Evolutionary conservation across 2,797 vertebrate genomes (phyloP).

Genomic region (Neomorphus geoffroyi): DNA sequence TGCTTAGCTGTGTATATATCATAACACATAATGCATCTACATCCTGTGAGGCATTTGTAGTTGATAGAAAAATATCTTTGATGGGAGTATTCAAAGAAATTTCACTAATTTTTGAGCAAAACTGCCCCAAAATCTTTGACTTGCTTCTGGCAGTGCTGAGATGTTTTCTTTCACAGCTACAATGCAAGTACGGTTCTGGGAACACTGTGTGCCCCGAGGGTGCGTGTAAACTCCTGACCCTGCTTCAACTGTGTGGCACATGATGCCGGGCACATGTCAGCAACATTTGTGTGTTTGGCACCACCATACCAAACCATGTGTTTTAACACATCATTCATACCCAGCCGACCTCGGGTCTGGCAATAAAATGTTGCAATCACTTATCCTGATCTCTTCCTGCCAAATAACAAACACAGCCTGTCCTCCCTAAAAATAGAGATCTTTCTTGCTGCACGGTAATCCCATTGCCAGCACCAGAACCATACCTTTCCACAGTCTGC

Average conservation of each 20-base stretch:
- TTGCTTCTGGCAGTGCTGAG: not conserved
- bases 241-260: not conserved
- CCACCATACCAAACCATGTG: not conserved
- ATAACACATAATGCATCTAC: not conserved
- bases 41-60: not conserved
- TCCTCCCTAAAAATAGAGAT: constrained; percentile 13
- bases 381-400: constrained; percentile 6
- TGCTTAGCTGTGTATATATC: not conserved
- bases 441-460: not conserved
- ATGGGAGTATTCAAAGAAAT: not conserved
- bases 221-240: constrained; percentile 25
- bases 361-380: not conserved
- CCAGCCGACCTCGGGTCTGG: not conserved
- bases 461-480: not conserved
- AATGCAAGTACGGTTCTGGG: not conserved
- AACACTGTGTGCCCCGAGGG: not conserved
- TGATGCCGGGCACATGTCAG: not conserved
- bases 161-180: not conserved
- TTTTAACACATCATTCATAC: not conserved
- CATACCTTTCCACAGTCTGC: not conserved
- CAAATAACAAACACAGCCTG: constrained; percentile 4
- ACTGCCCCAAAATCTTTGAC: not conserved
- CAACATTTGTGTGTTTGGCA: not conserved
- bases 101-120: not conserved
- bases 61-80: constrained; percentile 2